Evolutionary conservation across 2,888 invertebrate species (phyloP).

Genomic region (Drosophila paranaensis): DNA sequence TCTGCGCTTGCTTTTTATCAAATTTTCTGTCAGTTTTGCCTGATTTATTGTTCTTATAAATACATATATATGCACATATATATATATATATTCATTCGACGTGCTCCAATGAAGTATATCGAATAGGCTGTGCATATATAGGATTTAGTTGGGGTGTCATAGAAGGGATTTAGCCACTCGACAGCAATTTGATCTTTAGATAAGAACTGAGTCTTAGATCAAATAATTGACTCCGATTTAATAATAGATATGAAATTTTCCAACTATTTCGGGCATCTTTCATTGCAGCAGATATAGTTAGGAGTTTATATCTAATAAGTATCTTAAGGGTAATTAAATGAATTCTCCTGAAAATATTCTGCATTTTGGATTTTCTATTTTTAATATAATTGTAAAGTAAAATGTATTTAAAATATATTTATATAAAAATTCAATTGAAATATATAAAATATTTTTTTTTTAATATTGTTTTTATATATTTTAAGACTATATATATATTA

Average conservation of each 20-base stretch:
- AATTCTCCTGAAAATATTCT: too few species aligned
- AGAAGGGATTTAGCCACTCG: slow-evolving; percentile 16
- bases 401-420: too few species aligned
- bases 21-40: slow-evolving; percentile 66
- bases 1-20: slow-evolving; percentile 61
- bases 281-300: neutral
- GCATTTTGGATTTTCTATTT: too few species aligned
- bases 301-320: too few species aligned
- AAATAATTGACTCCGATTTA: neutral
- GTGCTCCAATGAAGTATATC: slow-evolving; percentile 40
- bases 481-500: too few species aligned
- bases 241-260: neutral
- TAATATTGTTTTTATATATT: too few species aligned
- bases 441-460: too few species aligned
- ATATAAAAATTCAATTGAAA: too few species aligned
- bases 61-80: neutral
- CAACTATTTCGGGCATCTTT: neutral
- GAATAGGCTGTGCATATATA: slow-evolving; percentile 6
- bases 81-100: slow-evolving; percentile 9
- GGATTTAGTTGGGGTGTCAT: neutral
- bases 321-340: too few species aligned
- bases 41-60: slow-evolving; percentile 68
- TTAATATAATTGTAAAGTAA: too few species aligned
- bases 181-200: slow-evolving; percentile 23
- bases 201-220: neutral